Evolutionary conservation across 2,113 vertebrate genomes (phyloP), one percentile per base, ranked within the genome.

Genomic region (Sorex araneus): DNA sequence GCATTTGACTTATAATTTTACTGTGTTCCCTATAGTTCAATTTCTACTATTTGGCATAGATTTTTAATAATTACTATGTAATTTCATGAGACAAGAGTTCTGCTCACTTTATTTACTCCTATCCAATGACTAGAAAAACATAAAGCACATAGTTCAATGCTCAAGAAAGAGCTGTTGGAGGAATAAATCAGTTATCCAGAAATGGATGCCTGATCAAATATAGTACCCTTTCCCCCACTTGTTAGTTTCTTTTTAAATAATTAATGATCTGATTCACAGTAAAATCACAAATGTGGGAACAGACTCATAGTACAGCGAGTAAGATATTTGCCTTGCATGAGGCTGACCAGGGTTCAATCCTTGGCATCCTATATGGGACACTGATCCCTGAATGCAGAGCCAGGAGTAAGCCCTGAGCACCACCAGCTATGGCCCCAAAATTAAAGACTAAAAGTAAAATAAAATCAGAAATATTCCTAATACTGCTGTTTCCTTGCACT

Each of bases 181-280:
- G 11, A 94, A 76, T 91, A 28, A 82, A 2, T 73, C 28, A 45
- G 54, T 34, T 63, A 84, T 66, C 18, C 6, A 71, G 32, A 89
- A 89, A 50, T n/a, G 69, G 45, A n/a, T 78, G 16, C 23, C 54
- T 13, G 47, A 84, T 80, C 60, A 84, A 75, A 8, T n/a, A 12
- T 47, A 88, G 6, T 40, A 28, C 0, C 25, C 84, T 87, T 54
- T 40, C 12, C 32, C 6, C 25, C 2, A 10, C 2, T 63, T 21
- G 3, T 66, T 47, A 69, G 70, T 80, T 87, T 60, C 18, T 87
- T 74, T 84, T 64, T 36, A 18, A 64, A 45, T 75, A 84, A 81
- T 64, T 30, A 76, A 92, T 79, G 34, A 71, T 70, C 34, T 80
- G 47, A 80, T 87, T 80, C 64, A 25, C 16, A 45, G 32, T 60